Conservation (phyloP, 2,797 vertebrate species). For the Ficedula albicollis region DNA sequence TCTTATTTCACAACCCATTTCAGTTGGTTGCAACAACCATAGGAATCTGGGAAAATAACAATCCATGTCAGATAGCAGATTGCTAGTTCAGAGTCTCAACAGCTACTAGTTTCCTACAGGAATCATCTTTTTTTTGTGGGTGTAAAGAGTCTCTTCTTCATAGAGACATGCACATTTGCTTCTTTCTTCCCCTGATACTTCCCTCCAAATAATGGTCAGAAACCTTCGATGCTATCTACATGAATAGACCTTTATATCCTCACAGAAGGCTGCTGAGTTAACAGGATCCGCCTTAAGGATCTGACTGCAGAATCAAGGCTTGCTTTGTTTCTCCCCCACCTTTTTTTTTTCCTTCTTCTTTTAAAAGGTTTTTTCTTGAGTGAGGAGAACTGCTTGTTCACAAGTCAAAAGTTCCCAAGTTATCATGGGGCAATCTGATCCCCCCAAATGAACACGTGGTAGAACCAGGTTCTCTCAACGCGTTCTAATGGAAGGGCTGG, state of each 20-base stretch:
- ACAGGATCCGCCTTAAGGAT: constrained; percentile 24
- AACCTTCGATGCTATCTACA: not conserved
- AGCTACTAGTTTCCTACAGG: not conserved
- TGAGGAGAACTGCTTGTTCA: not conserved
- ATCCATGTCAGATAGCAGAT: not conserved
- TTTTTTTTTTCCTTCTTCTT: not conserved
- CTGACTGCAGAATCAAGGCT: constrained; percentile 30
- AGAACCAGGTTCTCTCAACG: not conserved
- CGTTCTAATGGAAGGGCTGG: not conserved
- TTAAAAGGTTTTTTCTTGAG: not conserved
- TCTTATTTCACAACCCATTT: not conserved
- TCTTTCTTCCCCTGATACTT: not conserved
- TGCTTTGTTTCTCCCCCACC: constrained; percentile 31
- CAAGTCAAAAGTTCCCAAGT: not conserved
- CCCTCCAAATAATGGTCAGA: not conserved
- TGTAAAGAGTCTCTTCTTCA: not conserved
- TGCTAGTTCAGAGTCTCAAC: not conserved
- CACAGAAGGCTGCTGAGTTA: constrained; percentile 33
- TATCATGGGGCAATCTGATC: constrained; percentile 38
- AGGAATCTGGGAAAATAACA: not conserved
- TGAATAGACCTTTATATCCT: constrained; percentile 48
- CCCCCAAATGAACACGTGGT: not conserved
- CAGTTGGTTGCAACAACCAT: not conserved
- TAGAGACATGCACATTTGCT: not conserved
- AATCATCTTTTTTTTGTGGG: not conserved